Percentiles rank a stretch among this genome's conserved stretches.
Evolutionary conservation across 1,140 invertebrate species (phyloP).

Genomic region (Watersipora subatra): DNA sequence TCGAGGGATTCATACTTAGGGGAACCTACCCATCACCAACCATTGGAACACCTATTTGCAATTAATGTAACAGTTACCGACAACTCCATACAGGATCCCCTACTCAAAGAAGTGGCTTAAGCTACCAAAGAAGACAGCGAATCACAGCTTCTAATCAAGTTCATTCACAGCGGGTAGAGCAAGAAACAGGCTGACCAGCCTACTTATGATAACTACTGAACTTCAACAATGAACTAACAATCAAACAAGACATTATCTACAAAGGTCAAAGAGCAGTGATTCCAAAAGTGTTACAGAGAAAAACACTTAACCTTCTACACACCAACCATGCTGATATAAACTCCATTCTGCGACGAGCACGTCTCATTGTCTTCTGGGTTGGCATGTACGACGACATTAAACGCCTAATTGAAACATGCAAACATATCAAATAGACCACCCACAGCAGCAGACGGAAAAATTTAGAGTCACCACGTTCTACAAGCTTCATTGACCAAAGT

Average conservation of each 20-base stretch:
- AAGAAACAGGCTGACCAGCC: slow-evolving; percentile 7
- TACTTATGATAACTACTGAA: slow-evolving; percentile 9
- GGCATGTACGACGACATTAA: background rate
- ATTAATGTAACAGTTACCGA: background rate
- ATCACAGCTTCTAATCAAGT: background rate
- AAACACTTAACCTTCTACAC: background rate
- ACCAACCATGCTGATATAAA: background rate
- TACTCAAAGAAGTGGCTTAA: background rate
- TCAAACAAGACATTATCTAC: slow-evolving; percentile 19
- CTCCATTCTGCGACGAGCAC: background rate
- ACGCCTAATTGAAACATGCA: background rate
- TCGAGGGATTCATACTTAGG: slow-evolving; percentile 11
- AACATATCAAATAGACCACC: background rate
- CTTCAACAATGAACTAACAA: slow-evolving; percentile 16
- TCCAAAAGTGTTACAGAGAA: background rate
- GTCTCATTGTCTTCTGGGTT: background rate
- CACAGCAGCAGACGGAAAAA: background rate
- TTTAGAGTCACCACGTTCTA: background rate
- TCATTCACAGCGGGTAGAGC: slow-evolving; percentile 9
- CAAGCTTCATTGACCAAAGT: background rate
- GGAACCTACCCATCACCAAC: background rate
- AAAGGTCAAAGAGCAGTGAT: background rate
- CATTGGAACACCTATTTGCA: background rate
- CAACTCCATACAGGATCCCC: background rate
- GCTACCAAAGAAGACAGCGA: background rate